Percentiles rank a stretch among this genome's conserved stretches.
These are phyloP conservation scores for Gambusia holbrooki DNA, from an alignment of 2,113 vertebrate genomes.

Conservation along the genomic window DNA sequence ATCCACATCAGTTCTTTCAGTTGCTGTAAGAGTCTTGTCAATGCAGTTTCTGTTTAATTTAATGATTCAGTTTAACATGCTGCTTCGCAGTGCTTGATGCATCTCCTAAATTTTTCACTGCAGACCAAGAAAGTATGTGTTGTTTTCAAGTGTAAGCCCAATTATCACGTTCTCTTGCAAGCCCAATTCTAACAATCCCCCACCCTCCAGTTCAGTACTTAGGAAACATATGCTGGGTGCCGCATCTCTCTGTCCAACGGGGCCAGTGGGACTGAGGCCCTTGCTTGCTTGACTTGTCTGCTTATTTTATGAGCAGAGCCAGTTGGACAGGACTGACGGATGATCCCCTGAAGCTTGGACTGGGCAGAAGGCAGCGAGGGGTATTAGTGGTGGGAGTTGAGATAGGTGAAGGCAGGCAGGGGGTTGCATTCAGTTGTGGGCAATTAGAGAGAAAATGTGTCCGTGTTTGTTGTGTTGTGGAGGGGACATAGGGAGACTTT, in stretches of 20 bases:
- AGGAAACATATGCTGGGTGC: slow-evolving; percentile 77
- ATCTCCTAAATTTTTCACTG: neutral
- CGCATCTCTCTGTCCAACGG: slow-evolving; percentile 52
- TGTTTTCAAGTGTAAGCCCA: neutral
- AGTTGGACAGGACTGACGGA: slow-evolving; percentile 73
- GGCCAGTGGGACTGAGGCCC: slow-evolving; percentile 52
- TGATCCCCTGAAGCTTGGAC: slow-evolving; percentile 63
- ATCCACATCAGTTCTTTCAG: neutral
- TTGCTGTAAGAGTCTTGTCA: neutral
- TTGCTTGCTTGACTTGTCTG: slow-evolving; percentile 56
- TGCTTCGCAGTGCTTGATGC: neutral
- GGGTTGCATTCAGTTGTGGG: slow-evolving; percentile 32
- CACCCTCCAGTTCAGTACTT: slow-evolving; percentile 70
- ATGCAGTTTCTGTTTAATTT: neutral
- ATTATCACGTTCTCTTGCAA: slow-evolving; percentile 52
- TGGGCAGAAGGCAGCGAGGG: slow-evolving; percentile 13
- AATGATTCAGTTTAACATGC: neutral
- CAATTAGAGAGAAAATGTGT: slow-evolving; percentile 50
- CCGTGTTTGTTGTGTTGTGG: slow-evolving; percentile 26
- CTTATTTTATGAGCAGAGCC: slow-evolving; percentile 72
- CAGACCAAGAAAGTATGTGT: neutral
- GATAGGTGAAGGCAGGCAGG: neutral
- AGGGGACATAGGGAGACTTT: slow-evolving; percentile 58
- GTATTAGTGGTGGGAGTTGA: neutral
- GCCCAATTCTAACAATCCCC: slow-evolving; percentile 44